Evolutionary conservation across 2,888 invertebrate genomes (phyloP).

Genomic region (Poecilobothrus nobilitatus): DNA sequence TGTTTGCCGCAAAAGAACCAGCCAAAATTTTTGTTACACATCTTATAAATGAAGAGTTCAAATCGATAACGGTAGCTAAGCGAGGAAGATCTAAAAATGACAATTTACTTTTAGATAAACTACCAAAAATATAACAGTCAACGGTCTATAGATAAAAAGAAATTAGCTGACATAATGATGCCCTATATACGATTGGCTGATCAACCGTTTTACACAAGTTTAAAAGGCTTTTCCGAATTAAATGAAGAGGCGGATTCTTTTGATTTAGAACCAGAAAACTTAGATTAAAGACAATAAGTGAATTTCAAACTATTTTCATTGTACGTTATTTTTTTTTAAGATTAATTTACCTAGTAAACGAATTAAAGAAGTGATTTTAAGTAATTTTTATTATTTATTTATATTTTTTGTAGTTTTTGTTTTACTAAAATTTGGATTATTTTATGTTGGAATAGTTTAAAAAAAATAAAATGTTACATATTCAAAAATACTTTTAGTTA

Average conservation of each 20-base stretch:
- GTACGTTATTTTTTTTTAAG: background rate
- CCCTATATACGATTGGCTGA: background rate
- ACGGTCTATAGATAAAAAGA: background rate
- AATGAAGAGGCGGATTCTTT: background rate
- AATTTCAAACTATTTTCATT: background rate
- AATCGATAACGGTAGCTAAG: background rate
- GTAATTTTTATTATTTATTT: no score
- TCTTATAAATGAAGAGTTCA: background rate
- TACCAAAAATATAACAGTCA: background rate
- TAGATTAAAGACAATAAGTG: background rate
- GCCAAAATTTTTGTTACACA: background rate
- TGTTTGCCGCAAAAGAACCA: background rate
- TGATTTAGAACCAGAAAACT: background rate
- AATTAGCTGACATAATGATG: background rate
- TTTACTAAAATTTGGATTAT: no score
- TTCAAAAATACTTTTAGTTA: no score
- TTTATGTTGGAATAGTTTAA: background rate
- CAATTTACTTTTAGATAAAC: background rate
- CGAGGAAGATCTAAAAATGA: background rate
- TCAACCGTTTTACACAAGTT: background rate
- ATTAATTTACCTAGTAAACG: background rate
- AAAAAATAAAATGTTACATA: background rate
- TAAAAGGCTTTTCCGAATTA: background rate
- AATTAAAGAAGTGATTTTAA: no score
- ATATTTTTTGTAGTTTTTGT: no score